Conservation (phyloP, 2,797 vertebrate species). For the Semotilus atromaculatus region DNA sequence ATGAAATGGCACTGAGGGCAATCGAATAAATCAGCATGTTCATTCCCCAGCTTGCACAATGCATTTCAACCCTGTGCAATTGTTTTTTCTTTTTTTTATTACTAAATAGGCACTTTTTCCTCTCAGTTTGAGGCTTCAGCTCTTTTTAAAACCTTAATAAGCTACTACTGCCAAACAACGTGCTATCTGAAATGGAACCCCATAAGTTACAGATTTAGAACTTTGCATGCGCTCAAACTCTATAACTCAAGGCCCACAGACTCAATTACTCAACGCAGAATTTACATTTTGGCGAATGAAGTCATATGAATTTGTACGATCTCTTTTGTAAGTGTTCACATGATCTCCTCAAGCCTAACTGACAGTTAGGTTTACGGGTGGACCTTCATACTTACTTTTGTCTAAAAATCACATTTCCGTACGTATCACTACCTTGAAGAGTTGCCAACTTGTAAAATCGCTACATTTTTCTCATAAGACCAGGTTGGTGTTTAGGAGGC, state of each 20-base stretch:
- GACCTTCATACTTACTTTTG: not conserved
- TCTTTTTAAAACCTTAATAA: slow-evolving; percentile 9
- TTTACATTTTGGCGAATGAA: not conserved
- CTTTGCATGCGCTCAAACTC: not conserved
- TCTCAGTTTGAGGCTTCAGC: not conserved
- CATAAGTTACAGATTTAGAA: not conserved
- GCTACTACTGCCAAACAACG: not conserved
- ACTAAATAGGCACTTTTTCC: slow-evolving; percentile 13
- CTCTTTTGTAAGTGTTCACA: not conserved
- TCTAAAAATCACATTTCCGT: not conserved
- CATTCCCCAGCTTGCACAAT: not conserved
- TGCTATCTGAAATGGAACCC: not conserved
- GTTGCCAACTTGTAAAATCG: not conserved
- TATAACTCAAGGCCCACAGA: not conserved
- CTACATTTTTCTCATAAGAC: not conserved
- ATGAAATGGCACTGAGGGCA: slow-evolving; percentile 16
- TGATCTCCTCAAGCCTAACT: not conserved
- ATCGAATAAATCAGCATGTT: slow-evolving; percentile 35
- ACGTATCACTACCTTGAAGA: not conserved
- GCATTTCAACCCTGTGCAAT: slow-evolving; percentile 7
- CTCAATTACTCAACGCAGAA: not conserved
- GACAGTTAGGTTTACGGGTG: not conserved
- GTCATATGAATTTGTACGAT: not conserved
- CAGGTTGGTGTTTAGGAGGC: too few relatives aligned
- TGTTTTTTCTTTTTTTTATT: not conserved